Conservation (phyloP, 1,140 invertebrate species). For the Magallana ariakensis region DNA sequence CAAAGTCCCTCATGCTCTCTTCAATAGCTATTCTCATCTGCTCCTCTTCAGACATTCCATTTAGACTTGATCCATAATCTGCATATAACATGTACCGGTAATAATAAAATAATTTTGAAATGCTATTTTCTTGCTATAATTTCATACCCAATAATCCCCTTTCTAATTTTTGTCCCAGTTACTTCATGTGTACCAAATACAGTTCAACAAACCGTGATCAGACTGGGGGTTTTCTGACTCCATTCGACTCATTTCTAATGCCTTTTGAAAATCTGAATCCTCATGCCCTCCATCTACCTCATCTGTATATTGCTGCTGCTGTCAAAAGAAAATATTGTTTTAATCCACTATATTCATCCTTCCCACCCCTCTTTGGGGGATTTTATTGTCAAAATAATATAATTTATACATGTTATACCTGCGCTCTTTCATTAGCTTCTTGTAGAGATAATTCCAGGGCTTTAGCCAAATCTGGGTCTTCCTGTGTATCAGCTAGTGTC, state of each 20-base stretch:
- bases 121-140: too few species aligned
- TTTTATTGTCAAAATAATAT: background rate
- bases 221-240: constrained; percentile 32
- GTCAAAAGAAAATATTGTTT: background rate
- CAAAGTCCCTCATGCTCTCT: constrained; percentile 57
- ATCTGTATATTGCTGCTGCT: constrained; percentile 16
- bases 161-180: too few species aligned
- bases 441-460: constrained; percentile 61
- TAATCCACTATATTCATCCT: background rate
- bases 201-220: constrained; percentile 45
- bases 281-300: constrained; percentile 46
- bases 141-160: too few species aligned
- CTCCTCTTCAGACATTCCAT: constrained; percentile 58
- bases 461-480: constrained; percentile 59
- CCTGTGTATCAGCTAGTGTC: constrained; percentile 47
- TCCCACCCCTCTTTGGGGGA: background rate
- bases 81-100: background rate
- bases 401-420: constrained; percentile 52
- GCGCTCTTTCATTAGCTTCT: constrained; percentile 52
- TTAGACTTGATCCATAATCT: constrained; percentile 45
- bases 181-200: too few species aligned
- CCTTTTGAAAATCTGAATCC: constrained; percentile 55
- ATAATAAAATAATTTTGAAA: too few species aligned
- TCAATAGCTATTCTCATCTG: constrained; percentile 61
- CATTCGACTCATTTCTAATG: constrained; percentile 56